Evolutionary conservation across 1,140 invertebrate species (phyloP).

Genomic region (Lutraria rhynchaena): DNA sequence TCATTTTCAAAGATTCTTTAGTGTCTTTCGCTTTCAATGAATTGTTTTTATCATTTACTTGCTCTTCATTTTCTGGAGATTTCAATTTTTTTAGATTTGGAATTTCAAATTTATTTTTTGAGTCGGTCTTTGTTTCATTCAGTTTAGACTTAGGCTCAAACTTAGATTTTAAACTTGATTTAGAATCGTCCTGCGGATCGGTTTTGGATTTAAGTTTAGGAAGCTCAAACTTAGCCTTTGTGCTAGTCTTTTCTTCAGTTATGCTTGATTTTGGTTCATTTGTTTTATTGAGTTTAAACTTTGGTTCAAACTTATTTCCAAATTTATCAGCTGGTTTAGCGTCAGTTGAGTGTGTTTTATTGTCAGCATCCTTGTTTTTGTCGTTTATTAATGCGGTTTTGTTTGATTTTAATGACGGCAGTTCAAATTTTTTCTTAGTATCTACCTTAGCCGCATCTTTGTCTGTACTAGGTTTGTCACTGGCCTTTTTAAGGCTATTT

Average conservation of each 20-base stretch:
- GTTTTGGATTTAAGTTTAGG: slow-evolving; percentile 48
- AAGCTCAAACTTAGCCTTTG: slow-evolving; percentile 42
- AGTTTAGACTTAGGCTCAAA: slow-evolving; percentile 4
- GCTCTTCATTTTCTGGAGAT: background rate
- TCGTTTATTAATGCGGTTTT: background rate
- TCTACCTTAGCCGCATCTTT: slow-evolving; percentile 25
- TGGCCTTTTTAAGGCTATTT: slow-evolving; percentile 24
- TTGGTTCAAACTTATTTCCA: slow-evolving; percentile 41
- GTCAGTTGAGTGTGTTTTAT: background rate
- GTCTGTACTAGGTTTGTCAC: background rate
- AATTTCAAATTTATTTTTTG: slow-evolving; percentile 27
- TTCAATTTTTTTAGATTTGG: slow-evolving; percentile 28
- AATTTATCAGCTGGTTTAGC: background rate
- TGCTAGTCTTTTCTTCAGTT: background rate
- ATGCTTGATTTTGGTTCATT: background rate
- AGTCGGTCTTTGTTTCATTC: slow-evolving; percentile 12
- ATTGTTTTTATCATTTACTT: background rate
- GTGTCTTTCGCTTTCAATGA: background rate
- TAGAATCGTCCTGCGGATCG: background rate
- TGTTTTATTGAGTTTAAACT: slow-evolving; percentile 27
- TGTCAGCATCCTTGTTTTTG: slow-evolving; percentile 7
- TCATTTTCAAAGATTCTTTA: background rate
- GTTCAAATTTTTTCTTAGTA: slow-evolving; percentile 27
- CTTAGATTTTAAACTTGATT: slow-evolving; percentile 13
- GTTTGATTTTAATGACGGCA: slow-evolving; percentile 40